Conservation (phyloP, 2,888 invertebrate species). For the Thalpophila matura region DNA sequence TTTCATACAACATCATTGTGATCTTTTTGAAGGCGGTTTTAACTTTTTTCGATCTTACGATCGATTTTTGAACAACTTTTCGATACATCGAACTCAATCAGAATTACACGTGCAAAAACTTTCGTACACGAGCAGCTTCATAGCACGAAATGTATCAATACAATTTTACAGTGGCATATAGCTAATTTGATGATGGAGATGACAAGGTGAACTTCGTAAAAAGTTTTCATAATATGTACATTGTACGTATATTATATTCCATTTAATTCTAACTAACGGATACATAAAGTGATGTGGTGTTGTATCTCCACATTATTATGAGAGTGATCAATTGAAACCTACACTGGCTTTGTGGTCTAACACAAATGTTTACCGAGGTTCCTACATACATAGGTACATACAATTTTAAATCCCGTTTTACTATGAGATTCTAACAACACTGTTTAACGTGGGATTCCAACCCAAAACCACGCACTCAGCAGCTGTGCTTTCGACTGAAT, state of each 20-base stretch:
- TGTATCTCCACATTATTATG: background rate
- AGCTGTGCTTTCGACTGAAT: conserved; percentile 2
- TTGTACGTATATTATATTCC: background rate
- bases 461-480: background rate
- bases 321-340: conserved; percentile 30
- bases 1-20: too few species aligned
- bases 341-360: conserved; percentile 30
- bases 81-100: too few species aligned
- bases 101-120: too few species aligned
- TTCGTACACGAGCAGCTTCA: too few species aligned
- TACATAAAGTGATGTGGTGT: conserved; percentile 10
- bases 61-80: too few species aligned
- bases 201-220: too few species aligned
- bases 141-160: too few species aligned
- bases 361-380: too few species aligned
- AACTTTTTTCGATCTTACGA: too few species aligned
- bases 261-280: background rate
- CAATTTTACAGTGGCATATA: too few species aligned
- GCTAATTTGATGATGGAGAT: too few species aligned
- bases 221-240: background rate
- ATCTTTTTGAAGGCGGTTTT: too few species aligned
- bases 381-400: background rate
- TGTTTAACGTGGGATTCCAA: background rate
- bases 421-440: background rate
- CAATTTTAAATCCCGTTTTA: background rate